A percentile compares a stretch with the other conserved stretches of the same genome.
Conservation (phyloP, 2,797 vertebrate species). For the Botia kubotai region DNA sequence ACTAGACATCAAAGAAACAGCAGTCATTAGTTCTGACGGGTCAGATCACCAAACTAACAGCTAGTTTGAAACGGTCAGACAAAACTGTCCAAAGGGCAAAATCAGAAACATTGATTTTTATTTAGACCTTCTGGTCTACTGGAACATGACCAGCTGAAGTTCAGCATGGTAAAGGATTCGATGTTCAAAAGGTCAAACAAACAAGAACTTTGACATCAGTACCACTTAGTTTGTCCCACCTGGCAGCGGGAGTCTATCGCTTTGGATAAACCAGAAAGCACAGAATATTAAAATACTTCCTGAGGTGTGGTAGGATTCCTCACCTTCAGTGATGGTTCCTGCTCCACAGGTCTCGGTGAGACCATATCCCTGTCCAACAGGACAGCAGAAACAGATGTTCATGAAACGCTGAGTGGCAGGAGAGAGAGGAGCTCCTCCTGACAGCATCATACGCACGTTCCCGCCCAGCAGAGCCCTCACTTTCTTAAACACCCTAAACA, state of each 20-base stretch:
- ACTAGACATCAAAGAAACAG: conserved; percentile 66
- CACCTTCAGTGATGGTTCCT: conserved; percentile 95
- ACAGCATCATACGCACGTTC: conserved; percentile 94
- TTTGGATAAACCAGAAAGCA: background rate
- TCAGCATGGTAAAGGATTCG: background rate
- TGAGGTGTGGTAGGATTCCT: conserved; percentile 14
- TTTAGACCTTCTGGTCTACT: background rate
- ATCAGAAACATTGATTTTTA: background rate
- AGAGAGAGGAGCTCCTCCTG: conserved; percentile 93
- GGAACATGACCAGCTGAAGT: background rate
- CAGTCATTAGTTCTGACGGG: background rate
- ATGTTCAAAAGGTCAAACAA: background rate
- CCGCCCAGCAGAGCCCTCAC: conserved; percentile 92
- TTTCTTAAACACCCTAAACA: conserved; percentile 88
- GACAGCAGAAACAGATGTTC: conserved; percentile 98
- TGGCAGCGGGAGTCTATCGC: too few species aligned
- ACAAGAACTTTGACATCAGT: background rate
- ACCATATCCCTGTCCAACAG: conserved; percentile 95
- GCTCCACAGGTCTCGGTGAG: conserved; percentile 97
- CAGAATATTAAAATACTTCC: too few species aligned
- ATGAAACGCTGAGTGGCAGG: conserved; percentile 94
- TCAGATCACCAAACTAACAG: background rate
- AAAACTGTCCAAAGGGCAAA: background rate
- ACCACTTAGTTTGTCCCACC: too few species aligned
- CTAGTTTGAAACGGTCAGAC: background rate